Percentiles rank a stretch among this genome's conserved stretches.
Evolutionary conservation across 1,140 invertebrate genomes (phyloP).

Genomic region (Amphibalanus amphitrite): DNA sequence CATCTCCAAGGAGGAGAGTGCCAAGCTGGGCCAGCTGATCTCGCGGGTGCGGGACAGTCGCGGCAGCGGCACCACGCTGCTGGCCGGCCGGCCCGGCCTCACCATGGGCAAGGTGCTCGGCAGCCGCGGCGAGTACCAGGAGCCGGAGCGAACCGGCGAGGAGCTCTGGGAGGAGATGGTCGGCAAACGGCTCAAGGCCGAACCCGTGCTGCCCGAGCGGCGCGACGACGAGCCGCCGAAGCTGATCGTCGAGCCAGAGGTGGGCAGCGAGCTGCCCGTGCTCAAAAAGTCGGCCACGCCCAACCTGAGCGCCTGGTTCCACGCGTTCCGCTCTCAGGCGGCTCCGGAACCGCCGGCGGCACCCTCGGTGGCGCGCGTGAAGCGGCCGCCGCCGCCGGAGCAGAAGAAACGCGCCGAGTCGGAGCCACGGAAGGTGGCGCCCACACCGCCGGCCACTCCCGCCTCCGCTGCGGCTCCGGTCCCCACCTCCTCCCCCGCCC

Average conservation of each 20-base stretch:
- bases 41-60: not conserved
- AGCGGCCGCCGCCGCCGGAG: not conserved
- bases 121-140: not conserved
- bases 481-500: too few relatives aligned
- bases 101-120: conserved; percentile 3
- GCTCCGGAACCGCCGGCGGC: not conserved
- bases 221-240: not conserved
- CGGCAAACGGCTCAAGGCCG: not conserved
- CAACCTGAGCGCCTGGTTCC: conserved; percentile 75
- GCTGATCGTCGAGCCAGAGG: not conserved
- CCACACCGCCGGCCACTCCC: too few relatives aligned
- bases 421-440: too few relatives aligned
- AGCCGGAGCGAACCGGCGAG: not conserved
- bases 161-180: conserved; percentile 4
- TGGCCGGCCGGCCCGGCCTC: not conserved
- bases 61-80: conserved; percentile 2
- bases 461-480: too few relatives aligned
- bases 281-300: conserved; percentile 45
- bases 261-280: not conserved
- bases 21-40: conserved; percentile 3
- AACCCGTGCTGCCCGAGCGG: not conserved
- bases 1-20: conserved; percentile 4
- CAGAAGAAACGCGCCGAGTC: too few relatives aligned
- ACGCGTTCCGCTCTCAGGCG: conserved; percentile 50
- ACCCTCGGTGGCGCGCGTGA: not conserved